A percentile compares a stretch with the other conserved stretches of the same genome.
These are phyloP conservation scores for Agrotis puta DNA, from an alignment of 2,888 invertebrate genomes.

Conservation along the genomic window DNA sequence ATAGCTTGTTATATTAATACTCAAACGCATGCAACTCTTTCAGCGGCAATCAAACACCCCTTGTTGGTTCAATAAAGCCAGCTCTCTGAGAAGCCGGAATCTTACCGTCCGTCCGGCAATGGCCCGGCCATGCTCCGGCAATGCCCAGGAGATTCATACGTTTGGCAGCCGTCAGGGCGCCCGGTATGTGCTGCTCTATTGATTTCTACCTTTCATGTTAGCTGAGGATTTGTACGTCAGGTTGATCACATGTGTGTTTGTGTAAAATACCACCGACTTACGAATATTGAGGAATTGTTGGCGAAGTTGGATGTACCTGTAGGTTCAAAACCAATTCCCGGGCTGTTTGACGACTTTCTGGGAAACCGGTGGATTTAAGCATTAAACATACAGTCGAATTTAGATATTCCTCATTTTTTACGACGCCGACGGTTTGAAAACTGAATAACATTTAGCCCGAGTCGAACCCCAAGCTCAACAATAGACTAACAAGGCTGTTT, in stretches of 20 bases:
- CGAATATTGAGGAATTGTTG: not conserved
- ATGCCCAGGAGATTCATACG: constrained; percentile 58
- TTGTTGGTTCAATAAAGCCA: constrained; percentile 62
- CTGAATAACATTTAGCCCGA: not conserved
- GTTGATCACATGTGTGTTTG: constrained; percentile 4
- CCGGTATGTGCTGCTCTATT: constrained; percentile 32
- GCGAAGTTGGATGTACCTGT: too few species aligned
- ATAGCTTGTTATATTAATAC: constrained; percentile 34
- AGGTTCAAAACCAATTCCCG: too few species aligned
- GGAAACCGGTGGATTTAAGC: too few species aligned
- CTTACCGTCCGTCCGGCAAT: constrained; percentile 41
- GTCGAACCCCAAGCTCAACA: too few species aligned
- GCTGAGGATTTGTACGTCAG: constrained; percentile 18
- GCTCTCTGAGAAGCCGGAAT: constrained; percentile 17
- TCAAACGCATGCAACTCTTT: constrained; percentile 48
- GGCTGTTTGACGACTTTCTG: too few species aligned
- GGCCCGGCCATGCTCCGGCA: constrained; percentile 36
- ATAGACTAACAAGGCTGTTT: too few species aligned
- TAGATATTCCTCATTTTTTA: too few species aligned
- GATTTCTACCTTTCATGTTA: constrained; percentile 54
- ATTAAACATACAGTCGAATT: too few species aligned
- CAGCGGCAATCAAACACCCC: constrained; percentile 56
- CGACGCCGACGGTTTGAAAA: too few species aligned
- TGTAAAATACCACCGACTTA: too few species aligned
- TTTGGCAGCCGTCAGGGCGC: constrained; percentile 44